Evolutionary conservation across 2,888 invertebrate species (phyloP).

Genomic region (Acronicta aceris): DNA sequence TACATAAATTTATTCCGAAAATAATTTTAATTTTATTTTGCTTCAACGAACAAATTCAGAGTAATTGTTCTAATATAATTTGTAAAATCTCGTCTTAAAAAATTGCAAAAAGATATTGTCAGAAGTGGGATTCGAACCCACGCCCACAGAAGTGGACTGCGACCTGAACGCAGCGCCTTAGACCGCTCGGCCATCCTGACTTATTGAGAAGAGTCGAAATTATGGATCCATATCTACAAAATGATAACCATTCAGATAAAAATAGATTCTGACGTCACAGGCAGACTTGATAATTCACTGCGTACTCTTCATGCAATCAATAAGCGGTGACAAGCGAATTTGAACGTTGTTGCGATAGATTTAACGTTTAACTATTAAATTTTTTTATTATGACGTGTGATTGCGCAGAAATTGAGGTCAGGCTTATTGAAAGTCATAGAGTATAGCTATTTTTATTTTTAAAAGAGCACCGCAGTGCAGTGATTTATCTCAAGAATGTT

Average conservation of each 20-base stretch:
- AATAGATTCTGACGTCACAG: slow-evolving; percentile 60
- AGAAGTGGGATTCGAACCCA: slow-evolving; percentile 87
- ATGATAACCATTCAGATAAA: slow-evolving; percentile 28
- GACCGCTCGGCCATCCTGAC: slow-evolving; percentile 86
- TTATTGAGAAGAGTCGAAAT: slow-evolving; percentile 34
- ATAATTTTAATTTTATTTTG: no score
- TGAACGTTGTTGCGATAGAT: fast-evolving
- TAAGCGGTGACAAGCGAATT: slow-evolving; percentile 12
- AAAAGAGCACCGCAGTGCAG: slow-evolving; percentile 11
- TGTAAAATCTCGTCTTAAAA: not conserved
- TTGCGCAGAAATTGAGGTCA: slow-evolving; percentile 32
- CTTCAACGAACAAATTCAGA: no score
- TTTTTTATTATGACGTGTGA: slow-evolving; percentile 12
- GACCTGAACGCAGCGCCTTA: slow-evolving; percentile 87
- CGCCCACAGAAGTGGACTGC: slow-evolving; percentile 88
- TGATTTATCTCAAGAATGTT: slow-evolving; percentile 1
- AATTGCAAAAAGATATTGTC: slow-evolving; percentile 69
- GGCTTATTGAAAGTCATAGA: slow-evolving; percentile 36
- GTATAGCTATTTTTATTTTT: not conserved
- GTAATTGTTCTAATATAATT: no score
- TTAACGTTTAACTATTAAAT: slow-evolving; percentile 16
- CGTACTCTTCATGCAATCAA: slow-evolving; percentile 30
- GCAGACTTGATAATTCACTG: slow-evolving; percentile 47
- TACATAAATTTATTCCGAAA: no score
- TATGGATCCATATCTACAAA: slow-evolving; percentile 20